Base-by-base conservation (phyloP, 2,797 vertebrate genomes). In the Xyrichtys novacula region DNA sequence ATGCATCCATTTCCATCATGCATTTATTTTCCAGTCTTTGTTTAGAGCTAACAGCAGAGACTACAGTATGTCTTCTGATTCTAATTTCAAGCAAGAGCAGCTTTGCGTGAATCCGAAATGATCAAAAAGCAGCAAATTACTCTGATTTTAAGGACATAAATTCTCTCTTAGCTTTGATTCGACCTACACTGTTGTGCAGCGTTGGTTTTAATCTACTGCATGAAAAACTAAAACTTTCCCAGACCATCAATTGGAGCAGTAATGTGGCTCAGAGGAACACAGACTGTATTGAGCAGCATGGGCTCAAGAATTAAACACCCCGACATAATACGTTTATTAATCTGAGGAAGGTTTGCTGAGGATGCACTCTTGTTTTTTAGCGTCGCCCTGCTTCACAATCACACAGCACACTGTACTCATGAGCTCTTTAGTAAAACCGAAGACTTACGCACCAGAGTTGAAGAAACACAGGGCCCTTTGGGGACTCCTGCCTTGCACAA, bases 221-320 rank as follows among this genome's bases (percentile, higher is more conserved):
- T 29, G 9, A 57, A 59, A 82, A 74, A 62, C 32, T 74, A 80
- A 85, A 17, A 42, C 43, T 29, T 65, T 44, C 54, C 12, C 58
- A 44, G 40, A 49, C 26, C 57, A 49, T 75, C 19, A 31, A 57
- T 65, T 73, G 34, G 36, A 64, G 56, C 25, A 19, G 2, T 54
- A 65, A 6, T 19, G 16, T 6, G 68, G 62, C 55, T 80, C 70
- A 20, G 58, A 72, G 40, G 34, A 57, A 43, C 4, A 7, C 23
- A 2, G 22, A 26, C 19, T 40, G 28, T 20, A 72, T 55, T 8
- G 29, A 55, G 69, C 69, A 71, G 72, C 20, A 20, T 11, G 28
- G 9, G 62, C 22, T 65, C 28, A 42, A 55, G 46, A 77, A 83
- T 83, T 53, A 81, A 74, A 80, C 50, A 59, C 63, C 47, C 40